A percentile compares a stretch with the other conserved stretches of the same genome.
phyloP scores from a whole-genome alignment of 2,797 vertebrate species.

The Steatocranus sp. region DNA sequence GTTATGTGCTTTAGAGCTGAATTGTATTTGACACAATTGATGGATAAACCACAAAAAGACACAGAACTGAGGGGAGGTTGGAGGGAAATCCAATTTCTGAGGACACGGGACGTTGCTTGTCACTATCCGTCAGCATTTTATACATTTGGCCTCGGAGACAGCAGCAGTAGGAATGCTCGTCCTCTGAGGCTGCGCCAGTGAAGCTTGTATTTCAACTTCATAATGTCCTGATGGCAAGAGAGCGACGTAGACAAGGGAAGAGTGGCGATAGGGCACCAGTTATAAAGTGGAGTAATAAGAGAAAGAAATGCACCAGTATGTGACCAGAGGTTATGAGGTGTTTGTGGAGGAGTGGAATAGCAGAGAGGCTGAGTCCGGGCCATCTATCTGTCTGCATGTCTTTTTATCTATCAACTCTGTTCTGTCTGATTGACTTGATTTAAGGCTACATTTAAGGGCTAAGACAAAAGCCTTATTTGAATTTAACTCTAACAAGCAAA shows the following conservation, averaged over 20 bases:
- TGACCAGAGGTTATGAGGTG: slow-evolving; percentile 15
- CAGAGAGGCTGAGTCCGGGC: background rate
- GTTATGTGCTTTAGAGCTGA: background rate
- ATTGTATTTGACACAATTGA: slow-evolving; percentile 27
- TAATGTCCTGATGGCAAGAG: slow-evolving; percentile 21
- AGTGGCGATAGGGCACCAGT: background rate
- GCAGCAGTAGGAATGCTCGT: background rate
- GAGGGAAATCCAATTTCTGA: slow-evolving; percentile 45
- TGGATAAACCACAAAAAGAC: slow-evolving; percentile 14
- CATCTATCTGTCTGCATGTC: background rate
- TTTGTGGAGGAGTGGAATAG: slow-evolving; percentile 8
- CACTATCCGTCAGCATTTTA: slow-evolving; percentile 25
- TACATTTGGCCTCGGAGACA: slow-evolving; percentile 30
- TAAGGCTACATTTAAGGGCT: background rate
- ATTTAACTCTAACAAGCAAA: background rate
- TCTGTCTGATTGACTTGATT: slow-evolving; percentile 2
- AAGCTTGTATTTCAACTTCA: slow-evolving; percentile 39
- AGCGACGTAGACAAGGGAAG: background rate
- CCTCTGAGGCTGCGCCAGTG: background rate
- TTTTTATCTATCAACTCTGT: background rate
- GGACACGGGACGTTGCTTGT: slow-evolving; percentile 50
- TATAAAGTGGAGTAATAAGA: slow-evolving; percentile 33
- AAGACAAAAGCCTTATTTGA: background rate
- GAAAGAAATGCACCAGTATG: slow-evolving; percentile 13
- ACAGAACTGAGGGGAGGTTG: slow-evolving; percentile 1